Evolutionary conservation across 2,113 vertebrate species (phyloP).

Genomic region (Menura novaehollandiae): DNA sequence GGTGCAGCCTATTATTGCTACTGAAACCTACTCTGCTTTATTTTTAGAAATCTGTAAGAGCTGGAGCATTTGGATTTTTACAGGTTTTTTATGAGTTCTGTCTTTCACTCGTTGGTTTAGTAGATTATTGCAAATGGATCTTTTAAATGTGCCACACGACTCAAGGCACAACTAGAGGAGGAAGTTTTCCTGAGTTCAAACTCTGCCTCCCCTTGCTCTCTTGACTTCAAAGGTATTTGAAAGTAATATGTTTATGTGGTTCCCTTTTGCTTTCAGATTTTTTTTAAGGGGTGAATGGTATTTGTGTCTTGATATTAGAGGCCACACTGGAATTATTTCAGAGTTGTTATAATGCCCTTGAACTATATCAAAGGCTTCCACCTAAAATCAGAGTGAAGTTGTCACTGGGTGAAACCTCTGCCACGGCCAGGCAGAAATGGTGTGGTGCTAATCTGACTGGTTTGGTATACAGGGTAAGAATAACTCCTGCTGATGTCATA

Average conservation of each 20-base stretch:
- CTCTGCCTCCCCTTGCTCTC: conserved; percentile 20
- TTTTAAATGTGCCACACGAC: conserved; percentile 56
- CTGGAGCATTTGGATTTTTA: conserved; percentile 59
- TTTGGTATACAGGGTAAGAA: not conserved
- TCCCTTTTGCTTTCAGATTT: not conserved
- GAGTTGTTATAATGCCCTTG: conserved; percentile 14
- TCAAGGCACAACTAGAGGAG: conserved; percentile 36
- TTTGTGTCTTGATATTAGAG: conserved; percentile 25
- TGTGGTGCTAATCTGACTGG: not conserved
- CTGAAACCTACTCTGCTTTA: conserved; percentile 58
- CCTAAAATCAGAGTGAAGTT: not conserved
- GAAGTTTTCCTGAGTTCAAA: conserved; percentile 38
- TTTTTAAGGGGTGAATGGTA: conserved; percentile 39
- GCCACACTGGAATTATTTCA: not conserved
- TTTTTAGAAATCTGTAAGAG: conserved; percentile 56
- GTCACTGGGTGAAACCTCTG: not conserved
- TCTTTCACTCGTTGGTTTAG: conserved; percentile 58
- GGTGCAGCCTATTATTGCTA: conserved; percentile 60
- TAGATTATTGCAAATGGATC: conserved; percentile 58
- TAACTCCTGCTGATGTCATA: not conserved
- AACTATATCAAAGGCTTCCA: conserved; percentile 24
- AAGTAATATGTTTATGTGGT: conserved; percentile 10
- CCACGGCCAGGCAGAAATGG: not conserved
- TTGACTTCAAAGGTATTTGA: conserved; percentile 50
- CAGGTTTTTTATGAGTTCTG: conserved; percentile 59